Evolutionary conservation across 2,113 vertebrate genomes (phyloP).

Genomic region (Passer montanus): DNA sequence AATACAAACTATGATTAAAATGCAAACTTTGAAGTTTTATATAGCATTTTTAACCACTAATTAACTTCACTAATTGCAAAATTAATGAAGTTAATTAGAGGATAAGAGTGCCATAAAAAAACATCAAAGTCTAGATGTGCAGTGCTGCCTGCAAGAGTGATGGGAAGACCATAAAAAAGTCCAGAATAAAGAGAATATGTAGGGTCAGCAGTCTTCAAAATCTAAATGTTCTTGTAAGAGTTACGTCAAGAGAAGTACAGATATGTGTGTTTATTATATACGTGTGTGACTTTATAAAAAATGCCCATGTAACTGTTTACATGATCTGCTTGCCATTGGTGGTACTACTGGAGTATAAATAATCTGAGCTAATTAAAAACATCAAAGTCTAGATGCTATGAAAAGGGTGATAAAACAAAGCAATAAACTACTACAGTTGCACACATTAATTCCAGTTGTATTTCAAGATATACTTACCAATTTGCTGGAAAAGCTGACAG

Average conservation of each 20-base stretch:
- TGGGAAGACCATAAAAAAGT: conserved; percentile 6
- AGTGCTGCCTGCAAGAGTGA: conserved; percentile 52
- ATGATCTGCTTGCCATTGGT: background rate
- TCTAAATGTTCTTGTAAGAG: background rate
- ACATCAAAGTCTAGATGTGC: conserved; percentile 70
- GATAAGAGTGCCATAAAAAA: conserved; percentile 67
- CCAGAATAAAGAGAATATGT: background rate
- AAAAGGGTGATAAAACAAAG: background rate
- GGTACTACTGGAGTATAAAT: background rate
- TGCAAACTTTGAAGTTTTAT: conserved; percentile 76
- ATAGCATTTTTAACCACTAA: conserved; percentile 69
- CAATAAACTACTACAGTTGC: background rate
- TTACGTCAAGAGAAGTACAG: background rate
- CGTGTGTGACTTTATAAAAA: background rate
- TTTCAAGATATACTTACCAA: background rate
- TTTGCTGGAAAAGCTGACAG: background rate
- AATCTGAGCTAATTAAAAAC: conserved; percentile 42
- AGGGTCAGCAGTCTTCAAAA: conserved; percentile 34
- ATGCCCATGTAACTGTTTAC: background rate
- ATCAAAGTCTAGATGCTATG: conserved; percentile 16
- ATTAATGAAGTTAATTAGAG: conserved; percentile 76
- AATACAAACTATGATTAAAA: conserved; percentile 74
- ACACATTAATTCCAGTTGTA: conserved; percentile 12
- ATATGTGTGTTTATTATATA: background rate
- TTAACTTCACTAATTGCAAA: conserved; percentile 71